A percentile compares a stretch with the other conserved stretches of the same genome.
Conservation (phyloP, 2,797 vertebrate genomes). For the Sebastes nivosus region DNA sequence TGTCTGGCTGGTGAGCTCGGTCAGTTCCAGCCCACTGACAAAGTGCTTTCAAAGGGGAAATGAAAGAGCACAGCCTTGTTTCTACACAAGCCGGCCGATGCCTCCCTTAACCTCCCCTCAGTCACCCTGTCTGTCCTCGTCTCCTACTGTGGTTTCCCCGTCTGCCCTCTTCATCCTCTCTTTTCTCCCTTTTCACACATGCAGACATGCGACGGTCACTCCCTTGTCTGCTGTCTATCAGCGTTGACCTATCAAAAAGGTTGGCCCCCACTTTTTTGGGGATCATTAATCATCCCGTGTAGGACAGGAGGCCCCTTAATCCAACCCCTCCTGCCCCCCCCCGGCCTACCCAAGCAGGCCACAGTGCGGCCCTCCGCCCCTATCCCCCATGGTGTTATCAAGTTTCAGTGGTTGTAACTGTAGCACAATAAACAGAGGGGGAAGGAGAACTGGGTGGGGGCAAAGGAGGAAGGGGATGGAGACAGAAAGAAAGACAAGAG, state of each 20-base stretch:
- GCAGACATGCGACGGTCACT: slow-evolving; percentile 65
- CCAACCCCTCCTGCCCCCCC: slow-evolving; percentile 53
- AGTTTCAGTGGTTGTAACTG: slow-evolving; percentile 85
- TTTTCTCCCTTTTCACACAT: slow-evolving; percentile 58
- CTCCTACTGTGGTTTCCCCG: slow-evolving; percentile 50
- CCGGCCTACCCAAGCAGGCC: slow-evolving; percentile 55
- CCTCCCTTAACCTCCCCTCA: slow-evolving; percentile 67
- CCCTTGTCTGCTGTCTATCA: slow-evolving; percentile 74
- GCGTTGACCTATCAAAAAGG: slow-evolving; percentile 64
- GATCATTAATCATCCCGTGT: slow-evolving; percentile 85
- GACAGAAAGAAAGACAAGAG: slow-evolving; percentile 52
- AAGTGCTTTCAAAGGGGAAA: slow-evolving; percentile 60
- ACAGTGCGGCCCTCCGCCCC: slow-evolving; percentile 61
- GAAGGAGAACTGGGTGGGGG: slow-evolving; percentile 49
- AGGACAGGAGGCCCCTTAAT: slow-evolving; percentile 83
- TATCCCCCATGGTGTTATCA: slow-evolving; percentile 83
- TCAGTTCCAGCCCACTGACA: slow-evolving; percentile 44
- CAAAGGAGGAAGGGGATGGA: slow-evolving; percentile 35
- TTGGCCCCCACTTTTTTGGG: slow-evolving; percentile 66
- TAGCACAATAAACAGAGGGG: slow-evolving; percentile 83
- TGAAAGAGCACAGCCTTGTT: slow-evolving; percentile 62
- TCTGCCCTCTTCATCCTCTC: slow-evolving; percentile 48
- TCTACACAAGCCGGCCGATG: slow-evolving; percentile 42
- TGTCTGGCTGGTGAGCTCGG: slow-evolving; percentile 38
- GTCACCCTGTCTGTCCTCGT: slow-evolving; percentile 53